These are phyloP conservation scores for Myripristis jacobus DNA, from an alignment of 2,797 vertebrate species.

Conservation along the genomic window DNA sequence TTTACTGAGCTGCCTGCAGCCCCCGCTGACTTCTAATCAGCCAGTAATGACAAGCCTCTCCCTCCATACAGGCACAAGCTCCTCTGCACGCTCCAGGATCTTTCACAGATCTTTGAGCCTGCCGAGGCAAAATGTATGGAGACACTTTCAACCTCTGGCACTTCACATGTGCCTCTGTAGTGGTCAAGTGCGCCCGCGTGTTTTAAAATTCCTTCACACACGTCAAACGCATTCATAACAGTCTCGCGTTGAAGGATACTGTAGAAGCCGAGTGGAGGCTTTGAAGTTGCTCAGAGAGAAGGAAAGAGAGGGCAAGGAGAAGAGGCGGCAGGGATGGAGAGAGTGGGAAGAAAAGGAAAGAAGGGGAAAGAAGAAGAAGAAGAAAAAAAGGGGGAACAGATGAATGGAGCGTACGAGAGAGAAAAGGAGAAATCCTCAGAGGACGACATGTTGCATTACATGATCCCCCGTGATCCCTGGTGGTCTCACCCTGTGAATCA, in stretches of 20 bases:
- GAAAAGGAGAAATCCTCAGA: conserved; percentile 40
- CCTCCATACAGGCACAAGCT: conserved; percentile 42
- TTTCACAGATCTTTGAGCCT: conserved; percentile 57
- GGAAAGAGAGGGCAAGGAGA: conserved; percentile 24
- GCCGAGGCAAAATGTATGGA: conserved; percentile 30
- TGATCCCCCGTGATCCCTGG: conserved; percentile 62
- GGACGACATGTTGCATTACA: conserved; percentile 74
- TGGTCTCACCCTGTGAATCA: conserved; percentile 69
- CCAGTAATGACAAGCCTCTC: conserved; percentile 81
- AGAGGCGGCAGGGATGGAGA: background rate
- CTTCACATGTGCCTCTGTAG: conserved; percentile 46
- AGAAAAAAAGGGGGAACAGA: background rate
- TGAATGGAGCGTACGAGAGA: background rate
- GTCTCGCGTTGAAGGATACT: conserved; percentile 40
- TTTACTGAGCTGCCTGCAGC: conserved; percentile 70
- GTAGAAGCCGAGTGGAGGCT: conserved; percentile 40
- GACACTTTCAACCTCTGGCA: conserved; percentile 11
- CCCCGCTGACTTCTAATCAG: conserved; percentile 79
- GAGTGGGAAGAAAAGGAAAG: too few species aligned
- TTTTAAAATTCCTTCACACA: conserved; percentile 63
- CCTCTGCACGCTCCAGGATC: too few species aligned
- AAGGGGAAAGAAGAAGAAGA: conserved; percentile 5
- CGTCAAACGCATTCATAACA: conserved; percentile 62
- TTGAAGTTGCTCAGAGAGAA: conserved; percentile 44
- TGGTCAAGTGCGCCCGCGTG: conserved; percentile 49